Evolutionary conservation across 2,797 vertebrate species (phyloP).

Genomic region (Hydrocynus forskahlii): DNA sequence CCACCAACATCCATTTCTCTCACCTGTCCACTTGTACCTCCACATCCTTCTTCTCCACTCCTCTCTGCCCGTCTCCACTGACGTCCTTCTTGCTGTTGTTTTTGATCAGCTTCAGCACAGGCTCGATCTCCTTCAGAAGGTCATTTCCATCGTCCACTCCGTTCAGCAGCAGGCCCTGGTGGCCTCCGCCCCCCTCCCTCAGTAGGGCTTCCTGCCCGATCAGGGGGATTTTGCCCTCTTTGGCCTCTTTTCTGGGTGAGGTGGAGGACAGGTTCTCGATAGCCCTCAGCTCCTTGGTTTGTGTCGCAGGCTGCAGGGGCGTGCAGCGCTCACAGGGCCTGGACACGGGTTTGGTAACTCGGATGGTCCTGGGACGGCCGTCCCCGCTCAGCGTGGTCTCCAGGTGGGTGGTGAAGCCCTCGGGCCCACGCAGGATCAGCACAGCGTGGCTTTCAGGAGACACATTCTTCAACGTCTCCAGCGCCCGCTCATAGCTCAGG

Average conservation of each 20-base stretch:
- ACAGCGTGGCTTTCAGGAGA: conserved; percentile 91
- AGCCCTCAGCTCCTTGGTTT: conserved; percentile 80
- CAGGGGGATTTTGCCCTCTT: conserved; percentile 67
- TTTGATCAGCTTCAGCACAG: conserved; percentile 89
- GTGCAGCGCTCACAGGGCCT: conserved; percentile 82
- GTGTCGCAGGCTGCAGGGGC: conserved; percentile 59
- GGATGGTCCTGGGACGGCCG: conserved; percentile 90
- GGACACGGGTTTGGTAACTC: conserved; percentile 86
- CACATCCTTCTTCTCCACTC: conserved; percentile 81
- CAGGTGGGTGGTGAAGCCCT: conserved; percentile 95
- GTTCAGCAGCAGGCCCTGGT: conserved; percentile 75
- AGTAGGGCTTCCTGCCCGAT: conserved; percentile 73
- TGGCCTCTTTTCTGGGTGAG: conserved; percentile 62
- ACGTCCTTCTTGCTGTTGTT: conserved; percentile 79
- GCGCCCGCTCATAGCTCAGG: conserved; percentile 88
- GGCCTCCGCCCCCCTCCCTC: conserved; percentile 68
- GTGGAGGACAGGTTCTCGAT: conserved; percentile 78
- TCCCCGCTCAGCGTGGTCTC: conserved; percentile 93
- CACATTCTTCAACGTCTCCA: conserved; percentile 91
- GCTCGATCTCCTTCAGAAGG: conserved; percentile 92
- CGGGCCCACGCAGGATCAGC: conserved; percentile 92
- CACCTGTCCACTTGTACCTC: conserved; percentile 95
- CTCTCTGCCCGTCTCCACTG: conserved; percentile 78
- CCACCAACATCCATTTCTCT: conserved; percentile 54
- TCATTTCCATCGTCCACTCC: conserved; percentile 85